Conservation (phyloP, 2,113 vertebrate species). For the Phalacrocorax brasilianus region DNA sequence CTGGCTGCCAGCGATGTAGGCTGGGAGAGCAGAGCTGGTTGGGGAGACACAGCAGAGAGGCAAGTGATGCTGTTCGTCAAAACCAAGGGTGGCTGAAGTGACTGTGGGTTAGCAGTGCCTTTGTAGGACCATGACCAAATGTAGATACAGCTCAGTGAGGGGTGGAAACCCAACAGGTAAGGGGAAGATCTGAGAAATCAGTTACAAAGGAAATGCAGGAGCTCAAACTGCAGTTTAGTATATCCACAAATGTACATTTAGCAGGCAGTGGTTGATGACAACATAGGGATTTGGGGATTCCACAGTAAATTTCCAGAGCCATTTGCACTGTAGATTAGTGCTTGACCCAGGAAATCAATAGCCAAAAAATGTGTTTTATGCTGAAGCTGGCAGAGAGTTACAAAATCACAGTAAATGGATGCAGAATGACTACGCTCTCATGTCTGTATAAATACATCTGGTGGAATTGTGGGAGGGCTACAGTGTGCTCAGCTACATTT, state of each 20-base stretch:
- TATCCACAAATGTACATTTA: not conserved
- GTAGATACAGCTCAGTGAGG: not conserved
- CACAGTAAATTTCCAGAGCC: conserved; percentile 12
- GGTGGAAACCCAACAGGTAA: not conserved
- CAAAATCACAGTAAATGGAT: not conserved
- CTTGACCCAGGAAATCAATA: not conserved
- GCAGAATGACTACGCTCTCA: not conserved
- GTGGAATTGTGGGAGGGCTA: not conserved
- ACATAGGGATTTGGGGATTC: not conserved
- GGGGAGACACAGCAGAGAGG: not conserved
- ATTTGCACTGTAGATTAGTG: conserved; percentile 10
- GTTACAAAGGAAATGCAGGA: not conserved
- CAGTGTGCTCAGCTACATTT: not conserved
- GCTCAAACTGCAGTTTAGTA: not conserved
- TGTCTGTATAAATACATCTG: not conserved
- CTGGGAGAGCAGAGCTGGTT: not conserved
- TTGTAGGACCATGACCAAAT: not conserved
- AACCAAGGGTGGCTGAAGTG: not conserved
- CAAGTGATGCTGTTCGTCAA: not conserved
- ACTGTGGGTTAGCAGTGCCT: not conserved
- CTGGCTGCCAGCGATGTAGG: not conserved
- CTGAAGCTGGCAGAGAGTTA: not conserved
- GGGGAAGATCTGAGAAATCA: not conserved
- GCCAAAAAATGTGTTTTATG: not conserved
- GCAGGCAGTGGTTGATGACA: not conserved